Conservation (phyloP, 1,140 invertebrate species). For the Aphaenogaster floridana region DNA sequence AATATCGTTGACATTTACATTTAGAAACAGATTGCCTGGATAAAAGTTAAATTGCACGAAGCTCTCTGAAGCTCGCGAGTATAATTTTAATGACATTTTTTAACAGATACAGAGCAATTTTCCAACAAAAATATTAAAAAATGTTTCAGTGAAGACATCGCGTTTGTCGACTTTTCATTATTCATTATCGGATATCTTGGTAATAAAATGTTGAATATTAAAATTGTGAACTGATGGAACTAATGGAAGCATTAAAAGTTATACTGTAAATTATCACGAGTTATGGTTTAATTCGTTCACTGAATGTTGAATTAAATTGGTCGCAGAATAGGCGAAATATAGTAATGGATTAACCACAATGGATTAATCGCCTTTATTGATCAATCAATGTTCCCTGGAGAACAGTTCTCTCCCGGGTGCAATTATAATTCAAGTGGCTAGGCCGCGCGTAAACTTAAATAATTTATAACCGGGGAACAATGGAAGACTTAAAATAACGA, state of each 20-base stretch:
- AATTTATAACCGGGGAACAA: slow-evolving; percentile 2
- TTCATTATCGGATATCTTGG: neutral
- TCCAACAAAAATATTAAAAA: neutral
- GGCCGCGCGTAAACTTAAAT: neutral
- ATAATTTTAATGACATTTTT: slow-evolving; percentile 21
- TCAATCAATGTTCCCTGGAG: slow-evolving; percentile 6
- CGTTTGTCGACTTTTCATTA: slow-evolving; percentile 20
- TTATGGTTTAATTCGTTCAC: neutral
- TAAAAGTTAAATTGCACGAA: slow-evolving; percentile 26
- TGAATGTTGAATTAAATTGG: slow-evolving; percentile 31
- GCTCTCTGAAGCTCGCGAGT: neutral
- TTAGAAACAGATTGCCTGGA: neutral
- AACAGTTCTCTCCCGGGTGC: neutral
- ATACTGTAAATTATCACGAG: neutral
- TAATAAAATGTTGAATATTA: slow-evolving; percentile 31
- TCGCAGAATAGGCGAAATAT: neutral
- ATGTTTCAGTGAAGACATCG: neutral
- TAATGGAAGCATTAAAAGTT: slow-evolving; percentile 13
- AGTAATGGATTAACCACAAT: slow-evolving; percentile 21
- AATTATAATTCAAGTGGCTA: slow-evolving; percentile 3
- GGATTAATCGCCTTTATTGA: slow-evolving; percentile 1
- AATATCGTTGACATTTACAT: slow-evolving; percentile 4
- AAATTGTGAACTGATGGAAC: neutral
- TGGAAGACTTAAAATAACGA: neutral
- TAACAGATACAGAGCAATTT: neutral